Evolutionary conservation across 2,888 invertebrate species (phyloP).

Genomic region (Cyclophora albipunctata): DNA sequence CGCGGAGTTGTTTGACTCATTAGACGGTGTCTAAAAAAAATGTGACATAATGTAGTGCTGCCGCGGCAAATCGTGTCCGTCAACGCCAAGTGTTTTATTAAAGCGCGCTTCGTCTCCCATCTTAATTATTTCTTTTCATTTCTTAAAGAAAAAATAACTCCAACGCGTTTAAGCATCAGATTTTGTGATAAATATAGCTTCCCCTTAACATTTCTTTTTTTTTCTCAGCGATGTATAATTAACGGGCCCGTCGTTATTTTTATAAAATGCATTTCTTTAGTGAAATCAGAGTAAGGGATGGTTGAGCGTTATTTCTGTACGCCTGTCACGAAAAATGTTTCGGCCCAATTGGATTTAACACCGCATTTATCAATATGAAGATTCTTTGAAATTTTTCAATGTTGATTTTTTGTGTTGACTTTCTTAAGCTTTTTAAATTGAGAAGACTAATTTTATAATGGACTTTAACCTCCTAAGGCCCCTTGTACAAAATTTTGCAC

Average conservation of each 20-base stretch:
- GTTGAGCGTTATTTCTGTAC: conserved; percentile 11
- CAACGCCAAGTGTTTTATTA: conserved; percentile 65
- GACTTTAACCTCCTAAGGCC: no score
- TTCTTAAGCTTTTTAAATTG: conserved; percentile 1
- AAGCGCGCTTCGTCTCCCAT: conserved; percentile 53
- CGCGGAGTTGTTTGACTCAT: conserved; percentile 46
- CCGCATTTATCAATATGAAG: conserved; percentile 3
- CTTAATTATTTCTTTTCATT: conserved; percentile 69
- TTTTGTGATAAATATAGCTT: conserved; percentile 65
- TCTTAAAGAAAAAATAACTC: conserved; percentile 46
- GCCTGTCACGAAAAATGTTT: conserved; percentile 13
- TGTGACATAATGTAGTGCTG: conserved; percentile 10
- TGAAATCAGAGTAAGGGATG: conserved; percentile 17
- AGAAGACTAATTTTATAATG: neutral
- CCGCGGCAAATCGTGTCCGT: conserved; percentile 41
- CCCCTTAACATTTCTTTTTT: conserved; percentile 43
- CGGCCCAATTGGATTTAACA: conserved; percentile 10
- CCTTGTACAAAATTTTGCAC: no score
- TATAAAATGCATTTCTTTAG: conserved; percentile 31
- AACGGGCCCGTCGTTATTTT: conserved; percentile 40
- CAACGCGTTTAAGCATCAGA: conserved; percentile 55
- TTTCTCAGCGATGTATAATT: conserved; percentile 41
- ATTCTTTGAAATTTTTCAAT: conserved; percentile 3
- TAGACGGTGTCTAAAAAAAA: conserved; percentile 19
- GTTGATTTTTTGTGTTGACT: conserved; percentile 2